Percentiles rank a stretch among this genome's conserved stretches.
Evolutionary conservation across 1,140 invertebrate genomes (phyloP).

Genomic region (Vanessa tameamea): DNA sequence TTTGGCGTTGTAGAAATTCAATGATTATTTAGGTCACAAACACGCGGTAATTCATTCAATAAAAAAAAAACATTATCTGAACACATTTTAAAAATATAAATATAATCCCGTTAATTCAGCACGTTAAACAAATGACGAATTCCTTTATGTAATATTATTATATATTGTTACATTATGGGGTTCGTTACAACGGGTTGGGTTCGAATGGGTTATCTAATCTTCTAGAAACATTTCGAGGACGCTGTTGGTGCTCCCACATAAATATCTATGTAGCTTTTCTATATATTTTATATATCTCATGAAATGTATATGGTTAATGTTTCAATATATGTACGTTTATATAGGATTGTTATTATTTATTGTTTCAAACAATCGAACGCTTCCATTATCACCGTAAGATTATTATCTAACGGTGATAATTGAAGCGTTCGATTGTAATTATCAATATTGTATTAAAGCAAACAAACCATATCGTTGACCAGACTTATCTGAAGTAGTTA

Average conservation of each 20-base stretch:
- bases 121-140: too few species aligned
- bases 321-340: neutral
- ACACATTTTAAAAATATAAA: too few species aligned
- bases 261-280: too few species aligned
- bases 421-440: neutral
- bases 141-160: too few species aligned
- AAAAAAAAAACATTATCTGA: too few species aligned
- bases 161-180: too few species aligned
- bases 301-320: neutral
- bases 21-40: conserved; percentile 16
- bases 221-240: too few species aligned
- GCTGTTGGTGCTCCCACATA: too few species aligned
- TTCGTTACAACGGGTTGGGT: too few species aligned
- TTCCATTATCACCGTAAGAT: neutral
- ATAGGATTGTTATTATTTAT: neutral
- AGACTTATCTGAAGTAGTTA: conserved; percentile 38
- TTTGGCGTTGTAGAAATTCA: conserved; percentile 2
- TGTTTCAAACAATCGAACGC: neutral
- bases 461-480: conserved; percentile 9
- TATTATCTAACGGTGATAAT: neutral
- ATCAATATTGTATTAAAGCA: neutral
- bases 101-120: too few species aligned
- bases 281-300: too few species aligned
- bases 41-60: neutral
- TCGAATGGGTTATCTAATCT: too few species aligned